Evolutionary conservation across 2,888 invertebrate species (phyloP), one percentile per base, ranked within the genome.

Genomic region (Tinea semifulvella): DNA sequence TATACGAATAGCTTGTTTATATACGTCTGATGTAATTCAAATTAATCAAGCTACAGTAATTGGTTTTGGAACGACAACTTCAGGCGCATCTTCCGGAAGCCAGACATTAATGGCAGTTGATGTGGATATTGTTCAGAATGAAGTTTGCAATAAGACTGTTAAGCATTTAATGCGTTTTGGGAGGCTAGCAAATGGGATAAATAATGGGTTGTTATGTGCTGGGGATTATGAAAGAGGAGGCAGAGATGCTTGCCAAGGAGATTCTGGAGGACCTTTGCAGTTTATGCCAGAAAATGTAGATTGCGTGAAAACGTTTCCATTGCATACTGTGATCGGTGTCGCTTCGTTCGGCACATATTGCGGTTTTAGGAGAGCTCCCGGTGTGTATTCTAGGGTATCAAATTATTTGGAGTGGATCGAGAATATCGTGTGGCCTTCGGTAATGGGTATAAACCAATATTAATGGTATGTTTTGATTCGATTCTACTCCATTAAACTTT

Each of bases 1-100:
- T 47, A 82, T 88, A 14, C 67, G 85, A 48, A 88, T 88, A 1
- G 85, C 87, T 0, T 89, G 89, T 56, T 63, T 89, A 3, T 81
- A 80, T 44, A 49, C 63, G 2, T 56, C 63, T 2, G 50, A 63
- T 7, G 47, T 60, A 8, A 54, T 68, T 0, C 52, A 52, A 0
- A 50, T 56, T 10, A 52, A 49, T 0, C 75, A 67, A 42, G 68
- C 84, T 4, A 84, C 85, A 2, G 88, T 85, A 0, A 83, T 83
- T 22, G 89, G 89, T 3, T 89, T 87, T 63, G 89, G 89, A 1
- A 83, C 82, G 46, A 82, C 82, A 0, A 54, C 60, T 11, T 70
- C 79, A 14, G 82, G 80, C 56, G 68, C 64, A 1, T 50, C 56
- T 0, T 49, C 50, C 2, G 77, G 79, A 0, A 81, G 81, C 48